Base-by-base conservation (phyloP, 2,888 invertebrate genomes). In the Parnassius smintheus region DNA sequence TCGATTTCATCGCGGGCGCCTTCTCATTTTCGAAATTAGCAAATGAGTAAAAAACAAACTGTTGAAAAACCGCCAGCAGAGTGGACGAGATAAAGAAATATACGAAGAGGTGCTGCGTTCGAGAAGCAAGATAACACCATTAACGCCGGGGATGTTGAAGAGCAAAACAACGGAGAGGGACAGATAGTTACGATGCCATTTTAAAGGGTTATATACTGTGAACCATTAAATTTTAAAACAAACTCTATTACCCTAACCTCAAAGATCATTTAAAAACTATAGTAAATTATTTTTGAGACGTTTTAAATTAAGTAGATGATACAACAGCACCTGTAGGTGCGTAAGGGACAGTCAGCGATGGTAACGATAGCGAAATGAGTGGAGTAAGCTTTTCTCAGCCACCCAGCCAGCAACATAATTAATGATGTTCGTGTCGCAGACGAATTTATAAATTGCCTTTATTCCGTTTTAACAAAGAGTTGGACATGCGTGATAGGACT, bases 361-460 rank as follows among this genome's bases (percentile, higher is more conserved):
- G 85, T 76, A 85, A 81, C 78, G 91, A 91, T 91, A 91, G 84
- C 83, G 80, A 82, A 91, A 91, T 91, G 91, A 91, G 91, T 88
- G 87, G 86, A 91, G 90, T 88, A 87, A 88, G 88, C 86, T 90
- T 91, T 90, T 91, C 91, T 87, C 86, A 91, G 89, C 91, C 91
- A 91, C 91, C 91, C 91, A 91, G 86, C 86, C 90, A 89, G 91
- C 91, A 91, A 91, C 91, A 91, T 91, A 91, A 91, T 91, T 91
- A 91, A 91, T 91, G 91, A 85, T 78, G 82, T 81, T 86, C 87
- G 88, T 87, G 89, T 88, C 78, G 85, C 82, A 83, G 87, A 91
- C 89, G 89, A 87, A 91, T 91, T 91, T 90, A 89, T 89, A 91
- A 90, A 90, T 89, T 89, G 88, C 85, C 83, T 86, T 86, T 81